These are phyloP conservation scores for Philereme vetulata DNA, from an alignment of 2,888 invertebrate genomes.

Conservation along the genomic window DNA sequence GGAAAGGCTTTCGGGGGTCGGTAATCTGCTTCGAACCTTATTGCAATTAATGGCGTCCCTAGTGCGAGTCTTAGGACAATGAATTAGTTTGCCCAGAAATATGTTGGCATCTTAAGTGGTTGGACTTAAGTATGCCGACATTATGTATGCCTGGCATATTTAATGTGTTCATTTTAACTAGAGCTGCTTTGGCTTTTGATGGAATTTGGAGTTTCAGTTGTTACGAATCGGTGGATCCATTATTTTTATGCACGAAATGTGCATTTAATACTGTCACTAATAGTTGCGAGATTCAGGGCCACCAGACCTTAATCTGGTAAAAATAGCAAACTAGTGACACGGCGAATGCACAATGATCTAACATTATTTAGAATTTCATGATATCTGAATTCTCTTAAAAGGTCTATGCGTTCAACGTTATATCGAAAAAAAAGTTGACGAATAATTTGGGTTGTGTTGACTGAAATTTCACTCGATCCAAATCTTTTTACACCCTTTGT, in stretches of 20 bases:
- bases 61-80: slow-evolving; percentile 47
- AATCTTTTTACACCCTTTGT: slow-evolving; percentile 15
- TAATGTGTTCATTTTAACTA: slow-evolving; percentile 11
- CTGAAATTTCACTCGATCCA: neutral
- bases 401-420: no score
- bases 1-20: slow-evolving; percentile 64
- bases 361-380: no score
- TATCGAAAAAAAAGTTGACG: neutral
- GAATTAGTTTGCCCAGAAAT: slow-evolving; percentile 43
- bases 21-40: slow-evolving; percentile 74
- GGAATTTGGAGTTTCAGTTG: no score
- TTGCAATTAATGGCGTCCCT: slow-evolving; percentile 76
- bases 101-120: slow-evolving; percentile 32
- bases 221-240: no score
- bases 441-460: neutral
- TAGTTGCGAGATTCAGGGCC: no score
- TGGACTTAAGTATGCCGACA: slow-evolving; percentile 12
- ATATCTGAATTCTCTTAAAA: no score
- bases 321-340: no score
- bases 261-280: no score
- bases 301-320: no score
- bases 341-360: no score
- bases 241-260: no score
- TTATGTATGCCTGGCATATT: slow-evolving; percentile 8
- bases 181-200: no score